These are phyloP conservation scores for Cygnus atratus DNA, from an alignment of 2,113 vertebrate genomes.

Conservation along the genomic window DNA sequence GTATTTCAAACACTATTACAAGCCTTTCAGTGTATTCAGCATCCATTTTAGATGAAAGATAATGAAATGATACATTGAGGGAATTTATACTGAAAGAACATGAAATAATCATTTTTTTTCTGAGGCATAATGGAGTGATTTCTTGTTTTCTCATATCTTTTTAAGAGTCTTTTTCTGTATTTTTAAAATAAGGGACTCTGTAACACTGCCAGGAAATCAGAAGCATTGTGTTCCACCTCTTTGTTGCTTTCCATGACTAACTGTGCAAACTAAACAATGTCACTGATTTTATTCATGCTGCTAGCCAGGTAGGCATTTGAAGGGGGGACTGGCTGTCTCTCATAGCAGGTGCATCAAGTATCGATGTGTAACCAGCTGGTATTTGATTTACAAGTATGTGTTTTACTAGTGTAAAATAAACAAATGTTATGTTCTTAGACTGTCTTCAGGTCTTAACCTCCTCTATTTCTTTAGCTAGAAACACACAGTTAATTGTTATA, in stretches of 20 bases:
- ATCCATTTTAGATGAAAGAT: neutral
- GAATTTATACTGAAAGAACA: neutral
- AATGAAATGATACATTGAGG: neutral
- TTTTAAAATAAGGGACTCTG: neutral
- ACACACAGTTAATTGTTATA: neutral
- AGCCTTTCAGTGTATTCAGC: neutral
- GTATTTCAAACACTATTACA: neutral
- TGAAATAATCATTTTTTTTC: neutral
- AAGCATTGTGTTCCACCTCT: neutral
- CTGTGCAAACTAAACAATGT: neutral
- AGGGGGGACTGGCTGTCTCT: neutral
- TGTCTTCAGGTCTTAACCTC: neutral
- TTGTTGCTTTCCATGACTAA: neutral
- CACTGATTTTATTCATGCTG: neutral
- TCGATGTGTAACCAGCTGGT: conserved; percentile 34
- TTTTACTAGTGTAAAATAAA: conserved; percentile 13
- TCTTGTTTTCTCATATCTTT: neutral
- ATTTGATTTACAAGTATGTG: neutral
- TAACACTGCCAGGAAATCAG: neutral
- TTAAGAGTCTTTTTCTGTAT: neutral
- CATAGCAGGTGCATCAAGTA: neutral
- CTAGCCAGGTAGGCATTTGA: neutral
- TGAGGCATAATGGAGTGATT: neutral
- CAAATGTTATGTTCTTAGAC: conserved; percentile 3
- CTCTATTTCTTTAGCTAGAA: neutral